A percentile compares a stretch with the other conserved stretches of the same genome.
Evolutionary conservation across 1,140 invertebrate genomes (phyloP).

Genomic region (Popillia japonica): DNA sequence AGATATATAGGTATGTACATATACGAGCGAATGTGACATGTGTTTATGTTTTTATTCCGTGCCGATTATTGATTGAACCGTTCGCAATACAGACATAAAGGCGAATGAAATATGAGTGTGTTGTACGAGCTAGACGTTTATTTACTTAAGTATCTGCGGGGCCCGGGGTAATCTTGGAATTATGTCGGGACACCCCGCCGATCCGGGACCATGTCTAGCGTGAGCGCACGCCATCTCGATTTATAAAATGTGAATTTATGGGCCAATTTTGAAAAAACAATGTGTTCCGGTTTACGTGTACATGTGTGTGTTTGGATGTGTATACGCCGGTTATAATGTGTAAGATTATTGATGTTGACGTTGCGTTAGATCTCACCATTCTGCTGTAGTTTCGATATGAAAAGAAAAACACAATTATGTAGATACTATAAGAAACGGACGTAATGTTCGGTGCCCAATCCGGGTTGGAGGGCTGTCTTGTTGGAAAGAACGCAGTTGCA

Average conservation of each 20-base stretch:
- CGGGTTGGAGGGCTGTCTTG: too few species aligned
- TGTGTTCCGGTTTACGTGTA: slow-evolving; percentile 40
- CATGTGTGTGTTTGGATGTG: background rate
- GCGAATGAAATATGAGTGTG: slow-evolving; percentile 40
- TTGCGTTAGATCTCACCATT: slow-evolving; percentile 5
- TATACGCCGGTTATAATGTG: too few species aligned
- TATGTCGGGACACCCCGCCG: slow-evolving; percentile 47
- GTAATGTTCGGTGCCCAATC: too few species aligned
- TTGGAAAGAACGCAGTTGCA: too few species aligned
- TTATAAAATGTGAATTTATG: slow-evolving; percentile 51
- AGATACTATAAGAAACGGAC: too few species aligned
- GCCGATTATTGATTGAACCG: slow-evolving; percentile 36
- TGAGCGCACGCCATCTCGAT: slow-evolving; percentile 48
- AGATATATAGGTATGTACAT: too few species aligned
- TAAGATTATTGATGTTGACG: background rate
- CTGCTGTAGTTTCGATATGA: too few species aligned
- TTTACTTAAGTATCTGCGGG: slow-evolving; percentile 49
- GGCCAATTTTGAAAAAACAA: slow-evolving; percentile 46
- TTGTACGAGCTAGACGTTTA: slow-evolving; percentile 46
- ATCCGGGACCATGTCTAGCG: slow-evolving; percentile 43
- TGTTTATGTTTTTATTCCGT: slow-evolving; percentile 35
- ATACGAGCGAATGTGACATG: slow-evolving; percentile 20
- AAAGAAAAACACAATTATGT: too few species aligned
- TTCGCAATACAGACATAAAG: slow-evolving; percentile 37
- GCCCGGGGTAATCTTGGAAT: slow-evolving; percentile 47